phyloP scores from a whole-genome alignment of 2,888 invertebrate species.

The Pharmacophagus antenor region DNA sequence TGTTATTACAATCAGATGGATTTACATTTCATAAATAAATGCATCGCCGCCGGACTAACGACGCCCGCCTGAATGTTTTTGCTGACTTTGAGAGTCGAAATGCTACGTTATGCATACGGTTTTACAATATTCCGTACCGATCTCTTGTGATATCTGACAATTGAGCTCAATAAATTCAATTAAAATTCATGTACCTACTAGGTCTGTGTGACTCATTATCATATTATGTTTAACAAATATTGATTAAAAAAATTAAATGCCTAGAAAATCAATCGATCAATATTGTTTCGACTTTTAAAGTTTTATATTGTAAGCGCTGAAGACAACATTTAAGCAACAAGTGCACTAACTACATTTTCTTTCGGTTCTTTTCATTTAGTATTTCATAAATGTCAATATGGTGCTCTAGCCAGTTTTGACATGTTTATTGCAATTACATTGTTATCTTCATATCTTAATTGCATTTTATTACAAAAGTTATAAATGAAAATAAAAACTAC shows the following conservation, averaged over 20 bases:
- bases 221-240: neutral
- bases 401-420: too few relatives aligned
- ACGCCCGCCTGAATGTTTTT: constrained; percentile 61
- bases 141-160: neutral
- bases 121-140: neutral
- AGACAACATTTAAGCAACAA: too few relatives aligned
- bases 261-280: too few relatives aligned
- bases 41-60: constrained; percentile 70
- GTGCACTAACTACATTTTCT: too few relatives aligned
- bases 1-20: constrained; percentile 81
- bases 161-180: neutral
- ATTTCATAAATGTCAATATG: too few relatives aligned
- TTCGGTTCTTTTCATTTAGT: too few relatives aligned
- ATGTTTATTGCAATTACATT: too few relatives aligned
- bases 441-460: too few relatives aligned
- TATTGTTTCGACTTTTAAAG: too few relatives aligned
- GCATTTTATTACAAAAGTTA: too few relatives aligned
- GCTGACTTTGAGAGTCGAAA: constrained; percentile 50
- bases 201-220: neutral
- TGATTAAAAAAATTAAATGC: neutral
- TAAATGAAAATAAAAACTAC: neutral
- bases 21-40: constrained; percentile 82
- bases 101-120: neutral
- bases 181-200: neutral
- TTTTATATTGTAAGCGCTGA: too few relatives aligned